Conservation (phyloP, 2,113 vertebrate genomes). For the Cyrtonyx montezumae region DNA sequence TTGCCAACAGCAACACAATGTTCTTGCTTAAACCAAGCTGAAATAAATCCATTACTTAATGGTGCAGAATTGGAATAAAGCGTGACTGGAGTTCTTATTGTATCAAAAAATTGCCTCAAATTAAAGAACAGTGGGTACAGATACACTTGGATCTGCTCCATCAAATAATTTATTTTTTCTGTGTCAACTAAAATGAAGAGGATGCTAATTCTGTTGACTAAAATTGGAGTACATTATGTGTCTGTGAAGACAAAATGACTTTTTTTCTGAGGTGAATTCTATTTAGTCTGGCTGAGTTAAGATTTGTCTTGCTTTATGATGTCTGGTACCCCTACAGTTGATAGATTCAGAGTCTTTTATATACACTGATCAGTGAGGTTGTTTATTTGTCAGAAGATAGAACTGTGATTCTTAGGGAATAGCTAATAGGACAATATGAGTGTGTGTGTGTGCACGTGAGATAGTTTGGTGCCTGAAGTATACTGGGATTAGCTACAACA, state of each 20-base stretch:
- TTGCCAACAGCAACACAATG: background rate
- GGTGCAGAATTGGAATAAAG: slow-evolving; percentile 26
- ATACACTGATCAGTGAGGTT: background rate
- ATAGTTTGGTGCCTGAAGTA: background rate
- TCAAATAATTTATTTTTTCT: slow-evolving; percentile 23
- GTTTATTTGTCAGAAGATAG: background rate
- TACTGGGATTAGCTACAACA: background rate
- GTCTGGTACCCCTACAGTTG: background rate
- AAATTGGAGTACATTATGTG: background rate
- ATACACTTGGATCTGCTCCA: slow-evolving; percentile 45
- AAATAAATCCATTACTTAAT: slow-evolving; percentile 58
- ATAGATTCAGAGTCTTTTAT: background rate
- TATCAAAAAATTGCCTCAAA: slow-evolving; percentile 15
- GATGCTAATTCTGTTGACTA: slow-evolving; percentile 12
- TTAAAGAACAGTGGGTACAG: slow-evolving; percentile 47
- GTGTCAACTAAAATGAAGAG: slow-evolving; percentile 24
- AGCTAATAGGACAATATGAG: background rate
- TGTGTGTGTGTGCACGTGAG: accelerated
- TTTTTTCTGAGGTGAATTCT: background rate
- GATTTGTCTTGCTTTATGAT: background rate
- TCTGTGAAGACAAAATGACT: background rate
- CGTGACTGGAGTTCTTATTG: slow-evolving; percentile 17
- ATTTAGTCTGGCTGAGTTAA: background rate
- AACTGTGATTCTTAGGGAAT: background rate
- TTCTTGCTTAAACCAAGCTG: slow-evolving; percentile 49